These are phyloP conservation scores for Coelogynopora nodosa DNA, from an alignment of 2,888 invertebrate genomes.

Conservation along the genomic window DNA sequence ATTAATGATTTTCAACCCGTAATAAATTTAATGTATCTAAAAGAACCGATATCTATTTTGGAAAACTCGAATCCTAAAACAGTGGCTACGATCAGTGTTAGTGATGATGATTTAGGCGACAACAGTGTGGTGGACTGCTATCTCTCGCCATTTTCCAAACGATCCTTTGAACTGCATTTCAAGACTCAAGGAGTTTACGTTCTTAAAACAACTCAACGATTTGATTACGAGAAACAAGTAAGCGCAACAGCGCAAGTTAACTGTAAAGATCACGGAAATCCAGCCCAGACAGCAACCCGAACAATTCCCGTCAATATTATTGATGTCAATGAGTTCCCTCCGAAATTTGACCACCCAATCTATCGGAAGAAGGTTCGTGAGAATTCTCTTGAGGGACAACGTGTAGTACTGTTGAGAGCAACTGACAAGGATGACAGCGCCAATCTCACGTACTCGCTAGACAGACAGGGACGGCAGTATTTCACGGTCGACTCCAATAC, in stretches of 20 bases:
- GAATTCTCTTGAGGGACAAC: neutral
- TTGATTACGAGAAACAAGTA: slow-evolving; percentile 26
- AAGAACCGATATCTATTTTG: neutral
- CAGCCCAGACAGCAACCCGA: slow-evolving; percentile 6
- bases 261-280: slow-evolving; percentile 24
- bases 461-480: slow-evolving; percentile 29
- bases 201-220: neutral
- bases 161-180: neutral
- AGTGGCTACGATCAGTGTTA: slow-evolving; percentile 34
- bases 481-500: neutral
- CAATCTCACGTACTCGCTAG: slow-evolving; percentile 18
- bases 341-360: slow-evolving; percentile 9
- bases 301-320: neutral
- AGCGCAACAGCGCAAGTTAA: neutral
- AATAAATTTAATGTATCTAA: neutral
- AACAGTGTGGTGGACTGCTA: slow-evolving; percentile 24
- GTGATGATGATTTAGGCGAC: slow-evolving; percentile 29
- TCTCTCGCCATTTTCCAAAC: neutral
- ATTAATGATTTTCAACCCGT: slow-evolving; percentile 35
- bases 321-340: slow-evolving; percentile 35
- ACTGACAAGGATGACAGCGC: slow-evolving; percentile 34
- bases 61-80: neutral
- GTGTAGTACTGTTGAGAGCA: neutral
- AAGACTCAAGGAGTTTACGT: neutral
- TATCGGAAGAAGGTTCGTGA: slow-evolving; percentile 8